phyloP scores from a whole-genome alignment of 2,113 vertebrate genomes.

The Anguilla japonica region DNA sequence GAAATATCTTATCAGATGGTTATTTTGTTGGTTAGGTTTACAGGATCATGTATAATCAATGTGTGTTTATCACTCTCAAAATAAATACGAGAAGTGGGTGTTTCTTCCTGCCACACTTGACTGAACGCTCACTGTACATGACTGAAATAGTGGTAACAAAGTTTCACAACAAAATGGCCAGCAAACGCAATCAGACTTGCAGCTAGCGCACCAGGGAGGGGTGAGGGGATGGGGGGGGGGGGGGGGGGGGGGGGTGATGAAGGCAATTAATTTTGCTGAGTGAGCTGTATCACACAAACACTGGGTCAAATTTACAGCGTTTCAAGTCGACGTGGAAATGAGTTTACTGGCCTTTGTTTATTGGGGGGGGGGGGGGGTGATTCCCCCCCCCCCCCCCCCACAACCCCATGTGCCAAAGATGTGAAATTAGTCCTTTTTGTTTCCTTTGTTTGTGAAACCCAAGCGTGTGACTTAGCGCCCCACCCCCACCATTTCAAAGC shows the following conservation, averaged over 20 bases:
- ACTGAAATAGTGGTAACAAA: not conserved
- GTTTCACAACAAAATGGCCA: no score
- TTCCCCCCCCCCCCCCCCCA: not conserved
- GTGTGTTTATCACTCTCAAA: not conserved
- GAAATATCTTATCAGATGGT: no score
- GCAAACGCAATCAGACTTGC: no score
- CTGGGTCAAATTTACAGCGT: not conserved
- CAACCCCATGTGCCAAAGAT: not conserved
- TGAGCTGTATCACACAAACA: not conserved
- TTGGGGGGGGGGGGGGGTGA: not conserved
- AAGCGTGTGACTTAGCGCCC: not conserved
- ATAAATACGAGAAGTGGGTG: not conserved
- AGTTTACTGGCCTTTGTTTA: conserved; percentile 1
- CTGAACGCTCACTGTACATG: not conserved
- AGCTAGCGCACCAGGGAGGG: no score
- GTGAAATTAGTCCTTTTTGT: not conserved
- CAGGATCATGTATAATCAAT: not conserved
- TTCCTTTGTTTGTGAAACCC: not conserved
- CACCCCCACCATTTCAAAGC: not conserved
- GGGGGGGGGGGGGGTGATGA: not conserved
- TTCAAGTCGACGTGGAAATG: not conserved
- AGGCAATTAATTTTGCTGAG: not conserved
- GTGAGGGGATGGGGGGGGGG: not conserved
- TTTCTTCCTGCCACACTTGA: no score
- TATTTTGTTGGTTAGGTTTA: no score